Evolutionary conservation across 2,888 invertebrate genomes (phyloP).

Genomic region (Eupithecia pulchellata): DNA sequence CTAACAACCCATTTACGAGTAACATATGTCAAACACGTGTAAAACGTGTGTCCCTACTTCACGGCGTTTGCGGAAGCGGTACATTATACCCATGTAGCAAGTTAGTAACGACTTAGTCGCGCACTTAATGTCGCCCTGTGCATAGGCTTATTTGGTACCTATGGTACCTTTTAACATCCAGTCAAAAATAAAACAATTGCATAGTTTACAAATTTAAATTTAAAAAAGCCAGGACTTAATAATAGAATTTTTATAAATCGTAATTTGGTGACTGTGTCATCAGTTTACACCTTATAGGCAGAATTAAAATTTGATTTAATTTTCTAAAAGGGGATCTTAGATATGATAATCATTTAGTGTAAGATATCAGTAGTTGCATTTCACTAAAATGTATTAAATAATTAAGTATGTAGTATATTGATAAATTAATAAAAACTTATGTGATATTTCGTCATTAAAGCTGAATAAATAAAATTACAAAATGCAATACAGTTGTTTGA

Average conservation of each 20-base stretch:
- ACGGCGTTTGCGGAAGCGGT: not conserved
- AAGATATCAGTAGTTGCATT: constrained; percentile 36
- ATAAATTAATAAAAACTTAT: constrained; percentile 70
- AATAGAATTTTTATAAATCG: not conserved
- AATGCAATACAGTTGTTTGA: constrained; percentile 17
- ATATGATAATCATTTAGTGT: constrained; percentile 11
- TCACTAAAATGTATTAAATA: constrained; percentile 46
- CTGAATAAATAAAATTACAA: constrained; percentile 30
- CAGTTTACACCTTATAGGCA: not conserved
- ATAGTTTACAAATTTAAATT: too few relatives aligned
- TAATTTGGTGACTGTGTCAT: constrained; percentile 5
- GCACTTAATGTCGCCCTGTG: not conserved
- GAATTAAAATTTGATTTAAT: not conserved
- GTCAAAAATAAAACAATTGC: not conserved
- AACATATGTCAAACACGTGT: too few relatives aligned
- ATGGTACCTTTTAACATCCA: not conserved
- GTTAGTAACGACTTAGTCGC: not conserved
- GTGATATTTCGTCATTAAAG: constrained; percentile 44
- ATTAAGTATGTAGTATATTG: constrained; percentile 48
- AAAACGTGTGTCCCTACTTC: too few relatives aligned
- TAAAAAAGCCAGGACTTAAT: not conserved
- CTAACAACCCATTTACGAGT: too few relatives aligned
- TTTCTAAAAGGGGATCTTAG: not conserved
- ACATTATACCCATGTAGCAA: not conserved
- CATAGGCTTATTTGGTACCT: not conserved